phyloP scores from a whole-genome alignment of 2,888 invertebrate genomes.

The Dasypolia templi region DNA sequence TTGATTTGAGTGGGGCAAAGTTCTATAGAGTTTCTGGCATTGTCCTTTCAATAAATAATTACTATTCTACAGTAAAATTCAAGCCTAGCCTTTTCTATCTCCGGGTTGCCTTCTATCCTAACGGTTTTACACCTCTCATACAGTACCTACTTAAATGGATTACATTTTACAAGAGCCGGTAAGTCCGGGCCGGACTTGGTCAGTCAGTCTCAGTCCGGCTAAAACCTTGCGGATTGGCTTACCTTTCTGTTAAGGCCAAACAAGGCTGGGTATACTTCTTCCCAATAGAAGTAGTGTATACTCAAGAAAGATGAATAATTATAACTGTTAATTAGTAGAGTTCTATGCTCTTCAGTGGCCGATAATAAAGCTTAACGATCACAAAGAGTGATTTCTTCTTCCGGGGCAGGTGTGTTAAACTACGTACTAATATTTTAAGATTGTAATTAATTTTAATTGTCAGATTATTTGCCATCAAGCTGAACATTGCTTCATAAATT shows the following conservation, averaged over 20 bases:
- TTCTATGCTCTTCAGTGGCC: neutral
- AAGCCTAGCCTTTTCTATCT: too few species aligned
- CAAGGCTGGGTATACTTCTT: neutral
- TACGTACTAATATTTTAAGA: slow-evolving; percentile 53
- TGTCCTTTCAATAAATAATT: too few species aligned
- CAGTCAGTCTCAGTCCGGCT: too few species aligned
- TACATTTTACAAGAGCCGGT: too few species aligned
- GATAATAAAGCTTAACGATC: slow-evolving; percentile 12
- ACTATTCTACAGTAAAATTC: too few species aligned
- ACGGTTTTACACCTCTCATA: too few species aligned
- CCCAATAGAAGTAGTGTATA: neutral
- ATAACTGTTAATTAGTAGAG: neutral
- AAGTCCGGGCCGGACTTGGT: neutral
- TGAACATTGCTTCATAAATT: slow-evolving; percentile 74
- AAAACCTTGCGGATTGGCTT: neutral
- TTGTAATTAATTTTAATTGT: slow-evolving; percentile 60
- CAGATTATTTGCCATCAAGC: slow-evolving; percentile 65
- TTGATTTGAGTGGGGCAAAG: too few species aligned
- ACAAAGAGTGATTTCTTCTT: slow-evolving; percentile 20
- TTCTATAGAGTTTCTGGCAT: too few species aligned
- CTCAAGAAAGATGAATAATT: neutral
- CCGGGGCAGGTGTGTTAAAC: slow-evolving; percentile 30
- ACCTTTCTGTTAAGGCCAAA: neutral
- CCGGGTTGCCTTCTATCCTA: too few species aligned
- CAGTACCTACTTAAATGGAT: too few species aligned